Evolutionary conservation across 2,888 invertebrate genomes (phyloP).

Genomic region (Chrysodeixis includens): DNA sequence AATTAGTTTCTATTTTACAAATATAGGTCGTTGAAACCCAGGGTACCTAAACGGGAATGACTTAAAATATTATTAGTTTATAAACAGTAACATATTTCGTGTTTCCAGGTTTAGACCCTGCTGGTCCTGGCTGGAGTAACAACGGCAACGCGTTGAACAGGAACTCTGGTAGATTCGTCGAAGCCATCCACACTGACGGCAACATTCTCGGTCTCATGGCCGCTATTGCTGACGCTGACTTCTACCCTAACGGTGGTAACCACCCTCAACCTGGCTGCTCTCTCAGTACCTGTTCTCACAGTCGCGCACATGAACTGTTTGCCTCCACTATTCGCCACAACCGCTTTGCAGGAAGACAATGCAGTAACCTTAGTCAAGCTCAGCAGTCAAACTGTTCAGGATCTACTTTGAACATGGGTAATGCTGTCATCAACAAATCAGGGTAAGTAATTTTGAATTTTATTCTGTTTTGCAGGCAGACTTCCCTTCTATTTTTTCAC

Average conservation of each 20-base stretch:
- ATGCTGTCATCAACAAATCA: constrained; percentile 31
- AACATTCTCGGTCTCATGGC: constrained; percentile 70
- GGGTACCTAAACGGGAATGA: too few relatives aligned
- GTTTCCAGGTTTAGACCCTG: constrained; percentile 73
- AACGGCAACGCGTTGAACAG: constrained; percentile 65
- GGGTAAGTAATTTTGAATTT: background rate
- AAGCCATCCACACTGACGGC: constrained; percentile 77
- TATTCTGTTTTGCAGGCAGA: too few relatives aligned
- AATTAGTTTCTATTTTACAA: too few relatives aligned
- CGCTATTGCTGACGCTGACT: constrained; percentile 67
- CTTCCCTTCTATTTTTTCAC: too few relatives aligned
- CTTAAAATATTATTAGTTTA: background rate
- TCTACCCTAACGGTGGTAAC: constrained; percentile 78
- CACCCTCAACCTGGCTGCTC: constrained; percentile 76
- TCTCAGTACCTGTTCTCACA: constrained; percentile 73
- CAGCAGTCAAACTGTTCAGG: constrained; percentile 59
- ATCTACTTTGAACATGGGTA: constrained; percentile 65
- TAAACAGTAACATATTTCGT: background rate
- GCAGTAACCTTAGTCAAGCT: constrained; percentile 64
- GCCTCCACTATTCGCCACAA: constrained; percentile 70
- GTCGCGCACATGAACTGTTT: constrained; percentile 68
- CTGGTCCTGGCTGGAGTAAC: constrained; percentile 70
- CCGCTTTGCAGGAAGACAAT: constrained; percentile 67
- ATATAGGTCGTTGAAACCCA: too few relatives aligned
- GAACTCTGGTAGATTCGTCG: constrained; percentile 70